Base-by-base conservation (phyloP, 1,140 invertebrate species). In the Drosophila takahashii region DNA sequence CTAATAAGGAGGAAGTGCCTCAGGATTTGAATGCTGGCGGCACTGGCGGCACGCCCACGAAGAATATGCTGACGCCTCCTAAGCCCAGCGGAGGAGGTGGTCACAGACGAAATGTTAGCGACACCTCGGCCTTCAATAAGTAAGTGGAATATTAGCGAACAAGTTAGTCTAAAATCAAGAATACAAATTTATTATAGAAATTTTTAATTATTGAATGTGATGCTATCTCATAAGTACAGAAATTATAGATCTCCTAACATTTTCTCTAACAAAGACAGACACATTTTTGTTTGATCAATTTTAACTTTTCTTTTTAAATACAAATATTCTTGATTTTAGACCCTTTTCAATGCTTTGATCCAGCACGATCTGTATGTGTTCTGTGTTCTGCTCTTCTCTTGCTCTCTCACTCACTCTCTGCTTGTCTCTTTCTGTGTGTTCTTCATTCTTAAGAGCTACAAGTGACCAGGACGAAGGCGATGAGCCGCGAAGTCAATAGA, bases 121-220 rank as follows among this genome's bases (percentile, higher is more conserved):
- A 97, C 90, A 97, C 96, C 1, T 97, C 96, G 50, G 96, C 96
- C 75, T 96, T 97, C 84, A 96, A 96, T 86, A 96, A 96, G 96
- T 96, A 93, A 93, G 93, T 91, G 3, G 1, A 0, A 27, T 16
- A 2, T 18, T 11, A 7, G 2, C 10, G 8, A 0, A 10, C 10
- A 13, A 18, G 15, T 13, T 32, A 1, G 18, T 8, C 41, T 58
- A 39, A 41, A 58, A 45, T 58, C 27, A 41, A 13, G 13, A 29
- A 26, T 39, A 32, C 9, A 13, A 1, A 29, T 18, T 11, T 0
- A 18, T 34, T 4, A 11, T 22, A 36, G 7, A 16, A 13, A 47
- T n/a, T 27, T 27, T 47, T 7, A 16, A 13, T 36, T 36, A 0
- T 39, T 15, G n/a, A 39, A 15, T 39, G 15, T 42, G 2, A 9